Evolutionary conservation across 1,140 invertebrate species (phyloP), one percentile per base, ranked within the genome.

Genomic region (Meloidogyne exigua): DNA sequence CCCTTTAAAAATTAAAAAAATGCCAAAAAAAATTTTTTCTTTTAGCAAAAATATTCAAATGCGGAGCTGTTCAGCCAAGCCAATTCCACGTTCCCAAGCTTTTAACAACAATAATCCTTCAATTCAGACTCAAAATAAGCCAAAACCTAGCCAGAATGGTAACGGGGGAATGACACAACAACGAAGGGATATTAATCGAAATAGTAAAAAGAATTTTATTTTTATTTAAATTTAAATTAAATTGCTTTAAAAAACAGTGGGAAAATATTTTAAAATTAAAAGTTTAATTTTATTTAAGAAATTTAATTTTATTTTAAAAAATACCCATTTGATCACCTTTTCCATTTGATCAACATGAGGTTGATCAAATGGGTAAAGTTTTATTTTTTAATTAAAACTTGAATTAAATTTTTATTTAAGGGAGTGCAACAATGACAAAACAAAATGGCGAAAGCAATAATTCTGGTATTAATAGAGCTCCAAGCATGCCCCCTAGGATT

Each of bases 401-500:
- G 28, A 39, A 9, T 39, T 39, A 39, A 7, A 39, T 39, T 39
- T 39, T 39, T 9, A 18, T 28, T 36, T 32, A 7, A 68, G 66
- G 66, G 10, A 68, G 28, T 36, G 18, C 66, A 25, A 39, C 72
- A 26, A 1, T 57, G 9, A 28, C 72, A 4, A 28, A 32, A 68
- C 66, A 68, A 32, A 57, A 73, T 36, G 72, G 72, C 3, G 18
- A 21, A 11, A 13, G 23, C 28, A 26, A 63, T 10, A 21, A 12
- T 26, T 26, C n/a, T 1, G 21, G 3, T 26, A 2, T 23, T 39
- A 42, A 39, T 42, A 32, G 65, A 10, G 36, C 73, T 25, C 63
- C 73, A 2, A 67, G 63, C 36, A 68, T 75, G 25, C 65, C 73
- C 39, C 42, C 68, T 26, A 70, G 23, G 3, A 44, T 25, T 23